These are phyloP conservation scores for Dryobotodes eremita DNA, from an alignment of 2,888 invertebrate species.

Conservation along the genomic window DNA sequence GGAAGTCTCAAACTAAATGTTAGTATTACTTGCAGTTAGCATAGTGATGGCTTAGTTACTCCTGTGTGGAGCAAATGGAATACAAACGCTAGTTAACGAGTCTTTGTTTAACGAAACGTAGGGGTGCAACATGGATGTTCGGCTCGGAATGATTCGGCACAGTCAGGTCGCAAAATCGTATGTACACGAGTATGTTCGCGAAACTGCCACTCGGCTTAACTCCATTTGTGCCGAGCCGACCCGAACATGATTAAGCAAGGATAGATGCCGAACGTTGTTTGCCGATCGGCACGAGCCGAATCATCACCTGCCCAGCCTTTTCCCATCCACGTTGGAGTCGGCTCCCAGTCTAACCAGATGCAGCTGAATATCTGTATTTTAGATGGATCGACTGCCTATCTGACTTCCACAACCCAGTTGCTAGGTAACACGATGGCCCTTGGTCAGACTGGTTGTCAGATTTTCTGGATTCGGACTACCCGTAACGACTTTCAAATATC, in stretches of 20 bases:
- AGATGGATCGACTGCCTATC: too few species aligned
- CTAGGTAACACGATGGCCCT: too few species aligned
- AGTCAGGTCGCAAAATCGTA: not conserved
- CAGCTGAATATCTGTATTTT: too few species aligned
- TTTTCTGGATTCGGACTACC: too few species aligned
- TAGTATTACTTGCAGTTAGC: not conserved
- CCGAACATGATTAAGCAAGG: not conserved
- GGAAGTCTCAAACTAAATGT: not conserved
- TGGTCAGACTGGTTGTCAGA: too few species aligned
- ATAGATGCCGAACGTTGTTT: not conserved
- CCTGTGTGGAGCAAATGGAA: constrained; percentile 5
- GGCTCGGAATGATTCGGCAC: not conserved
- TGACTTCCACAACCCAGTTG: too few species aligned
- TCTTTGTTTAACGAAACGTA: not conserved
- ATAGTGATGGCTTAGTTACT: constrained; percentile 9
- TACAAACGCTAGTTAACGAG: constrained; percentile 7
- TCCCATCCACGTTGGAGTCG: too few species aligned
- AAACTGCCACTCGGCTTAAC: not conserved
- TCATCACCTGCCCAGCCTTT: too few species aligned
- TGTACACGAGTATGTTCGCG: not conserved
- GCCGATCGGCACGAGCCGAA: not conserved
- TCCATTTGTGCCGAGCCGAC: not conserved
- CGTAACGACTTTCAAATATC: too few species aligned
- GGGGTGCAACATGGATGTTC: not conserved
- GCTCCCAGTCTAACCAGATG: too few species aligned